These are phyloP conservation scores for Baryphthengus martii DNA, from an alignment of 2,113 vertebrate species.

Conservation along the genomic window DNA sequence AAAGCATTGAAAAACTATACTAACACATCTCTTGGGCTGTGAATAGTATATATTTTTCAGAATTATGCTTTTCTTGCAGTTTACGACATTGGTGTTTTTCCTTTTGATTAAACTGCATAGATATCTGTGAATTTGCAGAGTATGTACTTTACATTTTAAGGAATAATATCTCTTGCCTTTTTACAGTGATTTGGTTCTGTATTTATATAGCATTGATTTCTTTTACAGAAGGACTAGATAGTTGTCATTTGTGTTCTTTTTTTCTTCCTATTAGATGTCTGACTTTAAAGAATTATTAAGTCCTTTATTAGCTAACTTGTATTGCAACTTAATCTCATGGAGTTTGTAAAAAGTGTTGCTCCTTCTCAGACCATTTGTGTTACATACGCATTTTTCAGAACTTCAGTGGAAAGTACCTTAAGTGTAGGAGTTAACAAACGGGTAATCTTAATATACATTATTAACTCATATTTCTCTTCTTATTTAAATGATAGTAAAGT, in stretches of 20 bases:
- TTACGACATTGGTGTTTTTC: background rate
- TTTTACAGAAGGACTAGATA: background rate
- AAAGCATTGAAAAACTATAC: background rate
- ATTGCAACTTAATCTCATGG: background rate
- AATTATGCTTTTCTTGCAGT: background rate
- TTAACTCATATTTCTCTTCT: background rate
- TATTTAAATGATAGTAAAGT: background rate
- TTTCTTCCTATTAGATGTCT: background rate
- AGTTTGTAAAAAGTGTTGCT: background rate
- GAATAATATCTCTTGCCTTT: background rate
- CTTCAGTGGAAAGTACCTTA: background rate
- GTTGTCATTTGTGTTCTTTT: background rate
- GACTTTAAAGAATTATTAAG: background rate
- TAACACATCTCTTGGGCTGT: background rate
- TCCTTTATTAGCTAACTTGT: slow-evolving; percentile 5
- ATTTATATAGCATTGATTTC: background rate
- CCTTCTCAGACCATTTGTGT: background rate
- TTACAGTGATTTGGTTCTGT: background rate
- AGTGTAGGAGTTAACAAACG: background rate
- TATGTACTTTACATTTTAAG: background rate
- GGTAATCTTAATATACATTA: background rate
- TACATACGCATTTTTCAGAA: background rate
- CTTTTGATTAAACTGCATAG: background rate
- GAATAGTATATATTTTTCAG: background rate
- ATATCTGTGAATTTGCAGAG: background rate